Evolutionary conservation across 2,797 vertebrate genomes (phyloP).

Genomic region (Chelmon rostratus): DNA sequence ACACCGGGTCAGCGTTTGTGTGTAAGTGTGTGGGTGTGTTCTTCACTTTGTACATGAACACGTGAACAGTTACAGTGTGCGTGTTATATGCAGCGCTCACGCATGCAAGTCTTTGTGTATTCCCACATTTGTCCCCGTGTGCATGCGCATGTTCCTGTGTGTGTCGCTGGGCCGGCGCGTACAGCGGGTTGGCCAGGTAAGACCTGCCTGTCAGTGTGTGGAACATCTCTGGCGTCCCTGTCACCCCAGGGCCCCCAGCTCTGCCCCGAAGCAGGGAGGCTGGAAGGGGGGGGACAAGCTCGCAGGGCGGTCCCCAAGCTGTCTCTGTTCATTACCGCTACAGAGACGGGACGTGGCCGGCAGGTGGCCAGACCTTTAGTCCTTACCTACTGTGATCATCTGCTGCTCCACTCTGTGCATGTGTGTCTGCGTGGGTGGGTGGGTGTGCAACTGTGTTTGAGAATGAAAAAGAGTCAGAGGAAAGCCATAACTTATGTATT

Average conservation of each 20-base stretch:
- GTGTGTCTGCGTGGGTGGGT: conserved; percentile 43
- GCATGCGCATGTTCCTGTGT: conserved; percentile 20
- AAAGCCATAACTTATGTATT: conserved; percentile 60
- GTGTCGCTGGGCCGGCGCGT: conserved; percentile 60
- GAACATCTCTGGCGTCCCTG: conserved; percentile 92
- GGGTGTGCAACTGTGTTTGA: conserved; percentile 52
- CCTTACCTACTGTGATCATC: conserved; percentile 91
- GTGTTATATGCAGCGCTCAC: conserved; percentile 21
- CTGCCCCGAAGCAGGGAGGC: conserved; percentile 83
- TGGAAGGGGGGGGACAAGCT: conserved; percentile 83
- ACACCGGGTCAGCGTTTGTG: conserved; percentile 86
- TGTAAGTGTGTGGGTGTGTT: conserved; percentile 42
- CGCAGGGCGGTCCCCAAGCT: conserved; percentile 92
- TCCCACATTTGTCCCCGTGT: conserved; percentile 35
- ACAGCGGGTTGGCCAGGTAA: conserved; percentile 87
- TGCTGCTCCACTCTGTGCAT: conserved; percentile 79
- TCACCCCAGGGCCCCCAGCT: conserved; percentile 86
- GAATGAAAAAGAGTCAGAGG: conserved; percentile 50
- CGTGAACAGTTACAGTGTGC: conserved; percentile 51
- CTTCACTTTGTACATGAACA: conserved; percentile 42
- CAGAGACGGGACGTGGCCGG: conserved; percentile 91
- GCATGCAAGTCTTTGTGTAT: conserved; percentile 48
- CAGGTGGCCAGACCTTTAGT: conserved; percentile 93
- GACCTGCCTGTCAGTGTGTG: conserved; percentile 91
- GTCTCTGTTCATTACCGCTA: conserved; percentile 97